phyloP scores from a whole-genome alignment of 2,797 vertebrate species.

The Mus spretus region DNA sequence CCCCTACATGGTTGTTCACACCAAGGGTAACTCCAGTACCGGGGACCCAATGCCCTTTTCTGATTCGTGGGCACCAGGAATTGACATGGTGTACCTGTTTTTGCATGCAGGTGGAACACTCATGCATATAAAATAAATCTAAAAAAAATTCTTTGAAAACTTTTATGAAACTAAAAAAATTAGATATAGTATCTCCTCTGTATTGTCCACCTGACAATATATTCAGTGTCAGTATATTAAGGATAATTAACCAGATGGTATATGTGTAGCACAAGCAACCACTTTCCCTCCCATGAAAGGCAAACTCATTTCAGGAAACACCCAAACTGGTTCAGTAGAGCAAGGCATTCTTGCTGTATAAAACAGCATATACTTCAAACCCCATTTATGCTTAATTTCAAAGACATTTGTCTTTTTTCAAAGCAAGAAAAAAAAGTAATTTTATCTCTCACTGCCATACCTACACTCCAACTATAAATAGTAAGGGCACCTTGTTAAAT shows the following conservation, averaged over 20 bases:
- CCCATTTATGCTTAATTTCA: constrained; percentile 52
- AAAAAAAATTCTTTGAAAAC: not conserved
- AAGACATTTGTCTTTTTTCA: constrained; percentile 43
- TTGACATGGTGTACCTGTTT: not conserved
- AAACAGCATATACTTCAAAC: constrained; percentile 41
- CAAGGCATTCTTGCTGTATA: not conserved
- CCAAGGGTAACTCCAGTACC: not conserved
- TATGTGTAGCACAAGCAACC: not conserved
- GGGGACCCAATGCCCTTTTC: not conserved
- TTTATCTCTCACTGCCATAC: constrained; percentile 47
- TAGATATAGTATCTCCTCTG: not conserved
- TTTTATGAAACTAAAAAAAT: constrained; percentile 31
- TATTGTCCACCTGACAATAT: not conserved
- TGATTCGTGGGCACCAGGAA: not conserved
- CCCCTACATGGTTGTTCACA: not conserved
- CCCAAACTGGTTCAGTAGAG: not conserved
- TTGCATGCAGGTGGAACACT: not conserved
- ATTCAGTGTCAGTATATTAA: not conserved
- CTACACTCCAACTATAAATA: constrained; percentile 49
- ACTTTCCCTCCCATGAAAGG: constrained; percentile 19
- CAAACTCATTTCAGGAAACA: constrained; percentile 35
- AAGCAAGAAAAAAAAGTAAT: constrained; percentile 41
- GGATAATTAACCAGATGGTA: not conserved
- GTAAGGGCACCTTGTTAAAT: constrained; percentile 62
- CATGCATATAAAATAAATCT: not conserved